phyloP scores from a whole-genome alignment of 1,140 invertebrate species.

The Phortica variegata region DNA sequence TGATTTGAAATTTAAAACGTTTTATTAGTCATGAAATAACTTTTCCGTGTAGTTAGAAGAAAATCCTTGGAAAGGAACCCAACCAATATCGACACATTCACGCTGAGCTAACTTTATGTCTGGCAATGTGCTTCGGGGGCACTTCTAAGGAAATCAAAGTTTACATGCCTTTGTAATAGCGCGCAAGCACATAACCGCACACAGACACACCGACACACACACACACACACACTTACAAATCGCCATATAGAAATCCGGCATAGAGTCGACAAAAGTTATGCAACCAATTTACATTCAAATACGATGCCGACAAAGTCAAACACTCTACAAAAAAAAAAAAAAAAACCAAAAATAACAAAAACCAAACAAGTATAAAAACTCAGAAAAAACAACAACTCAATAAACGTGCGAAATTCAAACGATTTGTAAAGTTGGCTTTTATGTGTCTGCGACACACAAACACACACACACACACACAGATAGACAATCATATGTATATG shows the following conservation, averaged over 20 bases:
- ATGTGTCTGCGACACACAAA: conserved; percentile 3
- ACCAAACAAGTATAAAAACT: too few relatives aligned
- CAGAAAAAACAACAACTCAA: conserved; percentile 40
- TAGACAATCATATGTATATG: background rate
- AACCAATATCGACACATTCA: too few relatives aligned
- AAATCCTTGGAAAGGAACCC: too few relatives aligned
- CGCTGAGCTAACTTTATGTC: conserved; percentile 4
- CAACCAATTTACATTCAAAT: conserved; percentile 53
- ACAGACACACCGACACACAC: conserved; percentile 1
- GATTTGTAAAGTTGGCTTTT: conserved; percentile 45
- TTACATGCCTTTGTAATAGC: conserved; percentile 23
- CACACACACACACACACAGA: background rate
- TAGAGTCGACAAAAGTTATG: conserved; percentile 31
- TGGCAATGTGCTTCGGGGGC: conserved; percentile 5
- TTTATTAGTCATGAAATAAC: too few relatives aligned
- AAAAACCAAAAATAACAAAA: too few relatives aligned
- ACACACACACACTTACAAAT: conserved; percentile 3
- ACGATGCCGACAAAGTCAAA: too few relatives aligned
- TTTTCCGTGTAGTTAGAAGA: too few relatives aligned
- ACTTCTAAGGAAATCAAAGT: conserved; percentile 44
- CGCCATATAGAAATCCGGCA: background rate
- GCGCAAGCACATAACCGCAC: conserved; percentile 9
- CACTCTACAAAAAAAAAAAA: too few relatives aligned
- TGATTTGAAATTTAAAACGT: too few relatives aligned
- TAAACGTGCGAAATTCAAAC: conserved; percentile 54